Base-by-base conservation (phyloP, 92 coral and sea anemone genomes). In the Bergia sp. region DNA sequence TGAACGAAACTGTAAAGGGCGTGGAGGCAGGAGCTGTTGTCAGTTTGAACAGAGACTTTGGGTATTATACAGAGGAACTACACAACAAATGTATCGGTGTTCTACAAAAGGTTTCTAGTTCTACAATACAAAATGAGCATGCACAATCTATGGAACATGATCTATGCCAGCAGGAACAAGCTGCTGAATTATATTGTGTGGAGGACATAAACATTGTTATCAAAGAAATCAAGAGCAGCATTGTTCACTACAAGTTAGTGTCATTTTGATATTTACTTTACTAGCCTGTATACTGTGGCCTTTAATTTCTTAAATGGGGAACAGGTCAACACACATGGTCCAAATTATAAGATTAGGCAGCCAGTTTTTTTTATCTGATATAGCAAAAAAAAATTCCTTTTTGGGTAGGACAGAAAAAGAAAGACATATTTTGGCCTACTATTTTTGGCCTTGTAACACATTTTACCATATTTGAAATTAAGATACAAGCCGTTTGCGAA, bases 241-340 rank as follows among this genome's bases (percentile, higher is more conserved):
- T 87, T 74, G 77, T 79, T 55, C 90, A 87, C 64, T 47, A 61
- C 85, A 87, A 87, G 67, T 86, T 47, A 86, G 80, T 74, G 50
- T 44, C 23, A 40, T 82, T 50, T 40, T 40, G 69, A 39, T 72
- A 84, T 36, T 20, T 84, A 84, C 66, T 84, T 85, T 85, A 69
- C 73, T 73, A 11, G 81, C 73, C 88, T 74, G 8, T 47, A 47
- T 47, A 47, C 53, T 47, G 53, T 47, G 53, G 8, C 7, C 53
- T 47, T 47, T 47, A 47, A 47, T 47, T 47, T 47, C 53, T 47
- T 47, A 47, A 47, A 47, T 47, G 53, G 53, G 53, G 53, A 47
- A 8, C 53, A 47, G 53, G 53, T 47, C 53, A 47, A 47, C 7
- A 47, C 53, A 47, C 4, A 47, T 47, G 53, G 53, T 47, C 53